A percentile compares a stretch with the other conserved stretches of the same genome.
phyloP scores from a whole-genome alignment of 2,113 vertebrate species.

The Malaclemys terrapin region DNA sequence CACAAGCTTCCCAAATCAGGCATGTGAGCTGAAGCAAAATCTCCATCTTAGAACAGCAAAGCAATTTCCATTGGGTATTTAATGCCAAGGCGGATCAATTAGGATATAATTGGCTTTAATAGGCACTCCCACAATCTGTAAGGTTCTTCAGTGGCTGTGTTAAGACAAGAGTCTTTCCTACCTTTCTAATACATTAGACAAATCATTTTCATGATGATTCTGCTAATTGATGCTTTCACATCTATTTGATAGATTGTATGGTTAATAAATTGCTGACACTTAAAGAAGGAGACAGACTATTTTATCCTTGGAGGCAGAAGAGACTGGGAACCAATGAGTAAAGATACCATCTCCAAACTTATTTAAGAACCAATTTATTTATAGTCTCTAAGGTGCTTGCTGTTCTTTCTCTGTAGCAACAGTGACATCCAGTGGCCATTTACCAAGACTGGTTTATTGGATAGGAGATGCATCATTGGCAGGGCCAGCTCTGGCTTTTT shows the following conservation, averaged over 20 bases:
- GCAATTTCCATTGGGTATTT: neutral
- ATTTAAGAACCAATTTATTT: neutral
- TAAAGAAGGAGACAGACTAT: conserved; percentile 3
- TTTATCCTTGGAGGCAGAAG: neutral
- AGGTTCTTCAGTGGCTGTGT: neutral
- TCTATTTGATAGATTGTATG: neutral
- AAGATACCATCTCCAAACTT: neutral
- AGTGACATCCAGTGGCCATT: conserved; percentile 67
- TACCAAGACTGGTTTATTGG: neutral
- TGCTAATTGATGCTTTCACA: neutral
- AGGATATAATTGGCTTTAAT: neutral
- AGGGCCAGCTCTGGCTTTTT: no score
- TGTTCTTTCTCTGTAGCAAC: neutral
- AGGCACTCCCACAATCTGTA: neutral
- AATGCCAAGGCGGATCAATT: neutral
- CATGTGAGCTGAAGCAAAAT: neutral
- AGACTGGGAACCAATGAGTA: neutral
- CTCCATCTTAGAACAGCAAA: neutral
- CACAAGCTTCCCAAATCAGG: neutral
- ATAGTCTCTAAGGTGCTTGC: rapidly evolving
- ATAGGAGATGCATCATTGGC: neutral
- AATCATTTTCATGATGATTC: conserved; percentile 24
- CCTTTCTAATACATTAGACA: neutral
- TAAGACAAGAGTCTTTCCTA: neutral
- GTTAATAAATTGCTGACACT: neutral